phyloP scores from a whole-genome alignment of 1,140 invertebrate species.

The Anoplophora glabripennis region DNA sequence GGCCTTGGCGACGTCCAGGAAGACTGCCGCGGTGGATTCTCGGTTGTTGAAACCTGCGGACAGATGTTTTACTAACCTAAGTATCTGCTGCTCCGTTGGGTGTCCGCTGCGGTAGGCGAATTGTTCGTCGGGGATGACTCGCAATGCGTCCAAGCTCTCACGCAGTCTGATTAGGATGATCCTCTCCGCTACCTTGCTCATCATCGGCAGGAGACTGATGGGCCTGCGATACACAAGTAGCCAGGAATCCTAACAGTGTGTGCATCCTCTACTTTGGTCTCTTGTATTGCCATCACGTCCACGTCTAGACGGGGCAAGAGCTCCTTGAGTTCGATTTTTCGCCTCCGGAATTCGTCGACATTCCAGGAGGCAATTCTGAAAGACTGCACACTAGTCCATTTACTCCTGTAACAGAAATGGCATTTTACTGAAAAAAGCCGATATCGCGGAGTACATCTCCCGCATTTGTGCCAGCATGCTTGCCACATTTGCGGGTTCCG shows the following conservation, averaged over 20 bases:
- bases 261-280: no score
- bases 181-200: conserved; percentile 42
- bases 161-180: conserved; percentile 5
- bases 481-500: no score
- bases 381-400: no score
- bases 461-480: no score
- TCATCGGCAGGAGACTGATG: conserved; percentile 36
- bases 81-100: conserved; percentile 30
- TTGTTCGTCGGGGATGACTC: conserved; percentile 25
- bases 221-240: conserved; percentile 39
- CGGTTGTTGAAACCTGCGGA: conserved; percentile 37
- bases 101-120: no score
- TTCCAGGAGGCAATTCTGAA: no score
- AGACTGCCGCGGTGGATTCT: conserved; percentile 26
- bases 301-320: neutral
- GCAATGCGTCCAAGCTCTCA: neutral
- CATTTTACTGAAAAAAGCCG: no score
- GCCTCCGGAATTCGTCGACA: no score
- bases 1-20: conserved; percentile 37
- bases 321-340: no score
- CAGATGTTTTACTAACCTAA: no score
- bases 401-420: no score
- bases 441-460: no score
- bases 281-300: conserved; percentile 27
- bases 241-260: conserved; percentile 25